Conservation (phyloP, 2,113 vertebrate genomes). For the Hippocampus guttulatus region DNA sequence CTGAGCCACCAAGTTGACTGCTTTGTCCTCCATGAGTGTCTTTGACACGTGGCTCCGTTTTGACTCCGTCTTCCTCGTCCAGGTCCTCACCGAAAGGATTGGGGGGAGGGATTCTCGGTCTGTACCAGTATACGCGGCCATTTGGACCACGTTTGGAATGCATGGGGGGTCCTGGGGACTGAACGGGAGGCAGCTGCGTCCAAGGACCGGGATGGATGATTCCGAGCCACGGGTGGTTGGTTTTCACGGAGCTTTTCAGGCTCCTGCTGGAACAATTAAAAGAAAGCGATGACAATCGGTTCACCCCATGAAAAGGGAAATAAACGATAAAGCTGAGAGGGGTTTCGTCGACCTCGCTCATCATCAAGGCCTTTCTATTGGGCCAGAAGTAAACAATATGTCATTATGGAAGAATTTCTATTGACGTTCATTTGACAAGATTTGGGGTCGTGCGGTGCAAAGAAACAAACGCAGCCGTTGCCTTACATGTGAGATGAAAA, state of each 20-base stretch:
- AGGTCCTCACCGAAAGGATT: constrained; percentile 80
- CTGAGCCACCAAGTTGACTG: background rate
- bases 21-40: background rate
- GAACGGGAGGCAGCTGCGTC: constrained; percentile 80
- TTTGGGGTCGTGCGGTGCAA: background rate
- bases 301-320: background rate
- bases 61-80: background rate
- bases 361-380: no score
- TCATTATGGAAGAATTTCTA: no score
- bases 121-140: constrained; percentile 9
- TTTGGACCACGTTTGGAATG: constrained; percentile 27
- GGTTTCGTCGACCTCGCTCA: no score
- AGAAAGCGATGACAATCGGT: background rate
- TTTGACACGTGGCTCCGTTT: background rate
- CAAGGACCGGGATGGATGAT: constrained; percentile 82
- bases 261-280: background rate
- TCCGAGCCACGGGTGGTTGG: constrained; percentile 82
- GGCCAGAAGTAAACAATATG: no score
- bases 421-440: background rate
- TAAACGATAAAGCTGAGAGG: no score
- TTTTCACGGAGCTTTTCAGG: constrained; percentile 55
- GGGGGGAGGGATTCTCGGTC: constrained; percentile 39
- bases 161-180: constrained; percentile 30
- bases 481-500: constrained; percentile 41
- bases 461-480: background rate